Evolutionary conservation across 1,140 invertebrate genomes (phyloP).

Genomic region (Ditylenchus dipsaci): DNA sequence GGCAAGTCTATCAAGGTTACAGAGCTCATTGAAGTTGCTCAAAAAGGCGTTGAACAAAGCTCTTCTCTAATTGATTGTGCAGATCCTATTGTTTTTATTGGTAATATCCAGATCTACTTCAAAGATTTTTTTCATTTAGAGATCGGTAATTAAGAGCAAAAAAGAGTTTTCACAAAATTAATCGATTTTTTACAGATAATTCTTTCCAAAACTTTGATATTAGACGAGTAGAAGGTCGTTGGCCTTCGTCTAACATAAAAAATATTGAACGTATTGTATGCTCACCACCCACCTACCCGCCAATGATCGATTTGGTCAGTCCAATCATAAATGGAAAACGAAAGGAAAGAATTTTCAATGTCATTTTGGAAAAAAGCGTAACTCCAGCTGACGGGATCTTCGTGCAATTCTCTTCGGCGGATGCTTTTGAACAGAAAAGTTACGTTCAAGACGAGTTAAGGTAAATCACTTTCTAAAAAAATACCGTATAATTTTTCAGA

Average conservation of each 20-base stretch:
- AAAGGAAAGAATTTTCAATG: background rate
- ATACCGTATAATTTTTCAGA: no score
- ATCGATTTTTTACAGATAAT: background rate
- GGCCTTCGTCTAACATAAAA: background rate
- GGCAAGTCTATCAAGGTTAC: background rate
- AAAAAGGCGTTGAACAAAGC: background rate
- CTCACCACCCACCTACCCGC: background rate
- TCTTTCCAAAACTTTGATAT: background rate
- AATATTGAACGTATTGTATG: background rate
- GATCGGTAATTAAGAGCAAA: background rate
- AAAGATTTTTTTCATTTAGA: background rate
- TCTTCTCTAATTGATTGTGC: background rate
- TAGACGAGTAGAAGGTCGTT: background rate
- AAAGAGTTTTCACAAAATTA: no score
- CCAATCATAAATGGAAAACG: no score
- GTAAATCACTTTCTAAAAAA: no score
- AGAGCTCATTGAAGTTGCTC: background rate
- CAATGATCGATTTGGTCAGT: background rate
- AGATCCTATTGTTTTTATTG: background rate
- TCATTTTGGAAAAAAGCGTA: background rate
- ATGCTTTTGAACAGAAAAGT: background rate
- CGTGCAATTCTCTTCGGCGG: background rate
- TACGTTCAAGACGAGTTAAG: background rate
- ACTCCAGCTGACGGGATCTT: background rate
- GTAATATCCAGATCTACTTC: background rate